Percentiles rank a stretch among this genome's conserved stretches.
These are phyloP conservation scores for Hedya salicella DNA, from an alignment of 2,888 invertebrate genomes.

Conservation along the genomic window DNA sequence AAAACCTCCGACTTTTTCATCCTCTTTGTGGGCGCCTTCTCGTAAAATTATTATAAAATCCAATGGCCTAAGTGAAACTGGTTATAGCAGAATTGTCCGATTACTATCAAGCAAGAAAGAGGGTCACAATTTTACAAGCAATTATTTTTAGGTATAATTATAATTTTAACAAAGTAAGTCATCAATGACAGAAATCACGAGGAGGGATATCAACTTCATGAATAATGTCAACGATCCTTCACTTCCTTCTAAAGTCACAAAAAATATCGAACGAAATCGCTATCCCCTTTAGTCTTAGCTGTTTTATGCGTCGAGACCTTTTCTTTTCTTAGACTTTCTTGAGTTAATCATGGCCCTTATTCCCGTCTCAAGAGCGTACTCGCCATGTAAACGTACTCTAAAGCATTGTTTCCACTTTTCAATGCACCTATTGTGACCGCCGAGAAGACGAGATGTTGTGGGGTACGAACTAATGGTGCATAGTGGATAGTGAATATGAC, in stretches of 20 bases:
- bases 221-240: background rate
- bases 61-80: too few species aligned
- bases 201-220: background rate
- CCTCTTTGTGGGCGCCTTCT: too few species aligned
- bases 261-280: background rate
- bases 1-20: too few species aligned
- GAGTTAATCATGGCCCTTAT: constrained; percentile 3
- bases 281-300: background rate
- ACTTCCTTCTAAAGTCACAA: background rate
- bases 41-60: too few species aligned
- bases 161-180: too few species aligned
- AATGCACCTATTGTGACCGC: constrained; percentile 45
- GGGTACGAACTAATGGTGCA: constrained; percentile 39
- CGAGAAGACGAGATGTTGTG: constrained; percentile 39
- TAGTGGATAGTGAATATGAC: constrained; percentile 48
- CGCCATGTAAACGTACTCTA: constrained; percentile 40
- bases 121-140: too few species aligned
- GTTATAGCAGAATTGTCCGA: too few species aligned
- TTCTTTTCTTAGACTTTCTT: background rate
- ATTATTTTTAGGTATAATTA: too few species aligned
- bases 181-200: too few species aligned
- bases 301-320: constrained; percentile 2
- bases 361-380: constrained; percentile 35
- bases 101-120: too few species aligned
- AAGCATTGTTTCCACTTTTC: constrained; percentile 43